A percentile compares a stretch with the other conserved stretches of the same genome.
Evolutionary conservation across 2,113 vertebrate genomes (phyloP).

Genomic region (Vidua macroura): DNA sequence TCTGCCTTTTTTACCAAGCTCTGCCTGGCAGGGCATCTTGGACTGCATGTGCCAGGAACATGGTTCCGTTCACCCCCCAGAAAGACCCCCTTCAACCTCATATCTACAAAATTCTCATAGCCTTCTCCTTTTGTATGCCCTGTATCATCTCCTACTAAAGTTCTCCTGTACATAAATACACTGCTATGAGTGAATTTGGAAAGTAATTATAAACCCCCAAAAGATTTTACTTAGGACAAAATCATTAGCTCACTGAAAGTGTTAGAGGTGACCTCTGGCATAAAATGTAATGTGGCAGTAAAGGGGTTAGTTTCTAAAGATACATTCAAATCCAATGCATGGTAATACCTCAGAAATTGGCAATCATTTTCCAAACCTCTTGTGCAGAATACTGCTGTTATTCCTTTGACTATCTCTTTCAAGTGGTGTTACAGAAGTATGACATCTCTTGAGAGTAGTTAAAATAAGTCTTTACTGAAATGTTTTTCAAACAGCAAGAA

Average conservation of each 20-base stretch:
- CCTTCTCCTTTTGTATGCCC: background rate
- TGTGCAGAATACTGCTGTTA: background rate
- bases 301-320: conserved; percentile 28
- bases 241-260: background rate
- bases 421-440: conserved; percentile 36
- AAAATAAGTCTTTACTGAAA: conserved; percentile 67
- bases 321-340: background rate
- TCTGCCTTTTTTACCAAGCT: background rate
- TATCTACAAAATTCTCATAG: background rate
- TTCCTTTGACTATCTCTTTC: conserved; percentile 58
- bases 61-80: background rate
- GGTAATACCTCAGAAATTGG: conserved; percentile 20
- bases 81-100: background rate
- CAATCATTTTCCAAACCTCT: conserved; percentile 5
- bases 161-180: background rate
- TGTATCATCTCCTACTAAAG: background rate
- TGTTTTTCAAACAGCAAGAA: conserved; percentile 62
- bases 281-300: conserved; percentile 28
- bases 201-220: background rate
- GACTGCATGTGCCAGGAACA: fast-evolving
- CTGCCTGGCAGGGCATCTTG: background rate
- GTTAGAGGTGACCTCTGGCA: conserved; percentile 32
- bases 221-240: conserved; percentile 22
- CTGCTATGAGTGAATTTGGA: background rate
- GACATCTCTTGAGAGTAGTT: conserved; percentile 45